Evolutionary conservation across 2,888 invertebrate species (phyloP), one percentile per base, ranked within the genome.

Genomic region (Cerceris rybyensis): DNA sequence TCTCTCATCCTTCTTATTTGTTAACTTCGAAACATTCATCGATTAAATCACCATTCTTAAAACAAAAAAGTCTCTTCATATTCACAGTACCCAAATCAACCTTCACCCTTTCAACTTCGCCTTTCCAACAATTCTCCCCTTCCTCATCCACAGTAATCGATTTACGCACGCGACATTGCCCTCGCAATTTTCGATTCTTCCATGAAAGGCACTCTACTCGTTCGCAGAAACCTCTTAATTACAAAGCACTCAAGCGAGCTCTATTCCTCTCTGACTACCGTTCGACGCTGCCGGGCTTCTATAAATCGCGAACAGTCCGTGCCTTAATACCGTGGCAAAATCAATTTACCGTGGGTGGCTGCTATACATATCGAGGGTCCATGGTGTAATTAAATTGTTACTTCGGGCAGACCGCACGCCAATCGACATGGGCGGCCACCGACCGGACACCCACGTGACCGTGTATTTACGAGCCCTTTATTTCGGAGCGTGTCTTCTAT

Each of bases 311-410:
- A 78, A 76, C 83, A 78, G 85, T 88, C 88, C 86, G 78, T 50
- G 84, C 86, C 88, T 92, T 91, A 91, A 91, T 91, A 90, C 92
- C 92, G 91, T 91, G 88, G 91, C 91, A 88, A 91, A 92, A 92
- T 92, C 91, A 92, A 92, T 92, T 92, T 92, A 91, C 90, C 89
- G 91, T 91, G 92, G 92, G 92, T 92, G 92, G 92, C 90, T 91
- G 91, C 88, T 91, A 90, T 91, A 90, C 90, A 89, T 91, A 91
- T 90, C 88, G 83, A 74, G 61, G 71, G 72, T 73, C 85, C 85
- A 86, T 86, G 88, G 88, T 91, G 91, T 92, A 92, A 92, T 92
- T 92, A 92, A 92, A 92, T 92, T 92, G 92, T 92, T 91, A 92
- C 92, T 92, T 85, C 88, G 87, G 92, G 92, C 92, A 81, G 89